These are phyloP conservation scores for Chloroceryle amazona DNA, from an alignment of 2,797 vertebrate genomes.

Conservation along the genomic window DNA sequence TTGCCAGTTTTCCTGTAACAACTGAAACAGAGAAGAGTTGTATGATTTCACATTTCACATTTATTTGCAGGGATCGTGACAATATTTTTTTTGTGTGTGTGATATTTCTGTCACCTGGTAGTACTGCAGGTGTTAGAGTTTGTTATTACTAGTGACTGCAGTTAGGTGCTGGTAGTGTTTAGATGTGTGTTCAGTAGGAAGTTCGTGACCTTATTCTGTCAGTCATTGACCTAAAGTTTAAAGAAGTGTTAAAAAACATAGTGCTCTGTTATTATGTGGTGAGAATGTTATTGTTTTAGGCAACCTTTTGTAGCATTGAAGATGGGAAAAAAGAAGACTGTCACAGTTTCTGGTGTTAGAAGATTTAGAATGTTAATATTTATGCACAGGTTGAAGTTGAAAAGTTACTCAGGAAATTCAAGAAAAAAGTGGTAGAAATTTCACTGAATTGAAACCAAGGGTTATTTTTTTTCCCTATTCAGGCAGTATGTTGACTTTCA, in stretches of 20 bases:
- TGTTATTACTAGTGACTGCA: not conserved
- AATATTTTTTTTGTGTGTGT: not conserved
- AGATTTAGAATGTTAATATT: not conserved
- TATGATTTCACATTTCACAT: not conserved
- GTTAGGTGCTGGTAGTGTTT: not conserved
- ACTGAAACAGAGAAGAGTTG: not conserved
- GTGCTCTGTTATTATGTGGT: not conserved
- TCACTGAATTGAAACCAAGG: not conserved
- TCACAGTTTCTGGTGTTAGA: not conserved
- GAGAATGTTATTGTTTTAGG: not conserved
- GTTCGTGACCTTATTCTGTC: not conserved
- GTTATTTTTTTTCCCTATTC: rapidly evolving
- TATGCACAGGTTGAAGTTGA: not conserved
- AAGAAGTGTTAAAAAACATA: not conserved
- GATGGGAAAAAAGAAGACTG: not conserved
- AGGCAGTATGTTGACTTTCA: not conserved
- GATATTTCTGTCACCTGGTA: not conserved
- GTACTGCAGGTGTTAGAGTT: not conserved
- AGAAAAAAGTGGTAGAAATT: not conserved
- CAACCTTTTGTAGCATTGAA: not conserved
- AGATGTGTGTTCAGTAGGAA: not conserved
- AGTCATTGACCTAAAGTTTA: not conserved
- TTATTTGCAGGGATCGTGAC: not conserved
- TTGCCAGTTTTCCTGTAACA: not conserved
- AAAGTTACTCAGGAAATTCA: not conserved